Percentiles rank a stretch among this genome's conserved stretches.
Conservation (phyloP, 2,888 invertebrate species). For the Brachypterus glaber region DNA sequence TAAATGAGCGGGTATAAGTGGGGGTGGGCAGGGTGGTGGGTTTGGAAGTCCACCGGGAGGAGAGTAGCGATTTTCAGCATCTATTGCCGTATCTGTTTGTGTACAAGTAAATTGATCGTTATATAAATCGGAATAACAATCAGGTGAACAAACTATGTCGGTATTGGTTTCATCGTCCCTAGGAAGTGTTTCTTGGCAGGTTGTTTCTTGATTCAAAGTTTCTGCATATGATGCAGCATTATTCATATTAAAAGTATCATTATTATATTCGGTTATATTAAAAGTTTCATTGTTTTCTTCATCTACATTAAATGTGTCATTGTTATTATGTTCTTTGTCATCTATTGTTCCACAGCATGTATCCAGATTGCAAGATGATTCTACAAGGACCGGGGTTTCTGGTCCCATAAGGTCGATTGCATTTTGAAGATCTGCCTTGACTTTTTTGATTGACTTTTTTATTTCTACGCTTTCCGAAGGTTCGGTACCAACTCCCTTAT, state of each 20-base stretch:
- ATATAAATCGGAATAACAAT: no score
- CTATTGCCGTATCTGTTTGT: no score
- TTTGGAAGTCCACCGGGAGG: no score
- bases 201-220: neutral
- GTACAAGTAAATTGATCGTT: no score
- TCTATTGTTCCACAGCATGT: neutral
- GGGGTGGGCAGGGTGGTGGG: constrained; percentile 25
- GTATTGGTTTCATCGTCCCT: constrained; percentile 1
- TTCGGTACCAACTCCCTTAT: no score
- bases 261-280: no score
- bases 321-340: constrained; percentile 1
- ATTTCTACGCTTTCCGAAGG: no score
- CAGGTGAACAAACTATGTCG: neutral
- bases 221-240: neutral
- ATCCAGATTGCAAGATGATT: constrained; percentile 20
- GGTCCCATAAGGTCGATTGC: constrained; percentile 30
- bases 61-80: no score
- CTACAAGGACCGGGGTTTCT: constrained; percentile 20
- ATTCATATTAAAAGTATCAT: neutral
- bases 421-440: constrained; percentile 23
- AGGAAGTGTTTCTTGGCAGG: neutral
- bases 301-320: no score
- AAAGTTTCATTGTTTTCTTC: no score
- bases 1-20: constrained; percentile 20
- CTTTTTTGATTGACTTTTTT: no score